Evolutionary conservation across 2,113 vertebrate genomes (phyloP), one percentile per base, ranked within the genome.

Genomic region (Spheniscus mendiculus): DNA sequence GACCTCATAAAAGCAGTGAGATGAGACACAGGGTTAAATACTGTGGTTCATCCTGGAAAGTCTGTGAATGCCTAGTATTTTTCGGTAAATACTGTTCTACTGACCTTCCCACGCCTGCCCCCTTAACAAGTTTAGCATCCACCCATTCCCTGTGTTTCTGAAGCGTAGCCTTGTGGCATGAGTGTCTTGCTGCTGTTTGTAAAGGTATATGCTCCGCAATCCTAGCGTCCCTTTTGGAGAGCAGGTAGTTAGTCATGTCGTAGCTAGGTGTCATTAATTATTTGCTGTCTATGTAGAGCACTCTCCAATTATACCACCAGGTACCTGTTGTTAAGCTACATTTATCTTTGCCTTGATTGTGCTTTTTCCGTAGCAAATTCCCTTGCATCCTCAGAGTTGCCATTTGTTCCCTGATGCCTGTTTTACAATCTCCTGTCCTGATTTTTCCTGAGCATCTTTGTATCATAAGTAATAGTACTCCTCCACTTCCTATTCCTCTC

Each of bases 321-420:
- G 27, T 92, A 92, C 59, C 34, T 92, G 85, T 85, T 91, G 65
- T 93, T 91, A 90, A 87, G 67, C 55, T 92, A 58, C 76, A 71
- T 94, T 95, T 87, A 88, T 96, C 93, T 92, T 90, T 90, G 67
- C 83, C 42, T 94, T 88, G 55, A 6, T 47, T 83, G 62, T 92
- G 50, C n/a, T 88, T 88, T 94, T 89, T 66, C 67, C 1, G 0
- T 83, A 55, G 27, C 62, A 83, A 87, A 90, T 93, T 83, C 30
- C 34, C 25, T 83, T 90, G 52, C 40, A n/a, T 88, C 66, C 25
- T 91, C 25, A 66, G 69, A 90, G 36, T 12, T 94, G 49, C 78
- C 40, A 4, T 85, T 89, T 87, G 14, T 93, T 95, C 36, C 45
- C 45, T 53, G 45, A 9, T 77, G 62, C 36, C 44, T 89, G 56